Conservation (phyloP, 2,888 invertebrate species). For the Bruchidius siliquastri region DNA sequence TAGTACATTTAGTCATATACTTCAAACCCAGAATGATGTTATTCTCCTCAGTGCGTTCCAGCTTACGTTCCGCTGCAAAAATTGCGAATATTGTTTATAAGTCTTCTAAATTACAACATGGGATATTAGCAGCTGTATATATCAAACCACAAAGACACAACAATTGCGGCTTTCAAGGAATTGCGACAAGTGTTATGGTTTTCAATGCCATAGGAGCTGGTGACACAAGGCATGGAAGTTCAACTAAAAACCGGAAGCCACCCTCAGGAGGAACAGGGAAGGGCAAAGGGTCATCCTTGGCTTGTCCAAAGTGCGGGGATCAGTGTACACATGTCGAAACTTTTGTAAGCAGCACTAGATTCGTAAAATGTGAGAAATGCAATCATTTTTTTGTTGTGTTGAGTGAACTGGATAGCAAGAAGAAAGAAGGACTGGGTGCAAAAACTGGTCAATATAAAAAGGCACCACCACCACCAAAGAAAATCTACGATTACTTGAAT, state of each 20-base stretch:
- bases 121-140: background rate
- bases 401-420: conserved; percentile 88
- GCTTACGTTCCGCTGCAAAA: background rate
- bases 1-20: background rate
- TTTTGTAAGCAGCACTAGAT: conserved; percentile 93
- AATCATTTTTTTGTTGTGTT: conserved; percentile 96
- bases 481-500: conserved; percentile 95
- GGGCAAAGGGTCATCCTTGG: conserved; percentile 45
- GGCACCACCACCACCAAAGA: conserved; percentile 93
- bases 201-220: background rate
- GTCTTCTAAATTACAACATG: background rate
- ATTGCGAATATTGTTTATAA: background rate
- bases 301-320: conserved; percentile 83
- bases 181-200: background rate
- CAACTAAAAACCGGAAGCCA: background rate
- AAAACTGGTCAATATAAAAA: conserved; percentile 71
- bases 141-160: background rate
- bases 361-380: conserved; percentile 97
- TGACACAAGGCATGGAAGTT: background rate
- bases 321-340: conserved; percentile 97
- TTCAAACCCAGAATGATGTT: background rate
- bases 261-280: background rate
- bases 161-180: background rate
- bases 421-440: conserved; percentile 75
- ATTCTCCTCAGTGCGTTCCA: background rate